These are phyloP conservation scores for Plebejus melissa DNA, from an alignment of 2,888 invertebrate species.

Conservation along the genomic window DNA sequence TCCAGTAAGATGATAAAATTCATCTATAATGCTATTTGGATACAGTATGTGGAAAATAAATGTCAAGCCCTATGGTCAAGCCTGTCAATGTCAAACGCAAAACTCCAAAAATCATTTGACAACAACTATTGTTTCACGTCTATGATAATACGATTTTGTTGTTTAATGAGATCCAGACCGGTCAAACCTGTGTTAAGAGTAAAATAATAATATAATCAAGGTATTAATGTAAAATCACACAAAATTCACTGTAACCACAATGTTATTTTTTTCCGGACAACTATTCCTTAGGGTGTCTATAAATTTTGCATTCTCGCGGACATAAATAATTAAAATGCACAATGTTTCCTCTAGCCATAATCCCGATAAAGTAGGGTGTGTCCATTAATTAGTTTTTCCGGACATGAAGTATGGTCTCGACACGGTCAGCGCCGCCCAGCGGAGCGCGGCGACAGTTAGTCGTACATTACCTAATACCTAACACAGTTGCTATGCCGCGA, in stretches of 20 bases:
- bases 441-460: constrained; percentile 19
- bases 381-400: constrained; percentile 7
- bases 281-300: not conserved
- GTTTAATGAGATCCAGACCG: too few species aligned
- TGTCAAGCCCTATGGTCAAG: too few species aligned
- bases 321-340: not conserved
- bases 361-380: constrained; percentile 8
- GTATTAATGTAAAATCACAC: not conserved
- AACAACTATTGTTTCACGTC: too few species aligned
- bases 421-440: constrained; percentile 19
- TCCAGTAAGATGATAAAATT: too few species aligned
- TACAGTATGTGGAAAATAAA: too few species aligned
- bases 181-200: too few species aligned
- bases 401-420: constrained; percentile 15
- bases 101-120: too few species aligned
- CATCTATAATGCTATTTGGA: too few species aligned
- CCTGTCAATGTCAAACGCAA: too few species aligned
- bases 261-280: not conserved
- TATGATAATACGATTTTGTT: too few species aligned
- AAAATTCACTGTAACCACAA: not conserved
- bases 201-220: too few species aligned
- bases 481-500: not conserved
- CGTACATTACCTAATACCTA: constrained; percentile 19
- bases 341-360: not conserved
- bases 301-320: not conserved